Evolutionary conservation across 2,888 invertebrate species (phyloP).

Genomic region (Papilio demoleus): DNA sequence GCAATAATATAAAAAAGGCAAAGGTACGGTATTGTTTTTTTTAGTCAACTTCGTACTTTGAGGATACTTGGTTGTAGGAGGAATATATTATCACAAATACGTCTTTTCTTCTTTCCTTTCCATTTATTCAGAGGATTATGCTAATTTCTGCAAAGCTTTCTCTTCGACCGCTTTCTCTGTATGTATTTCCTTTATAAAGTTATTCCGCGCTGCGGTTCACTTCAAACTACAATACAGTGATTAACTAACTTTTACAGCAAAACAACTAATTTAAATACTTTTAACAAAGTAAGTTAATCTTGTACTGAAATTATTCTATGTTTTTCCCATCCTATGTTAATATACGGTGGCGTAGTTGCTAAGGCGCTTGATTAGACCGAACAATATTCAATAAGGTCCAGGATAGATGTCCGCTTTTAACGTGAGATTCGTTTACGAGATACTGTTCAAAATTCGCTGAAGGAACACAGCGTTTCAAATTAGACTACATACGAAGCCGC

Average conservation of each 20-base stretch:
- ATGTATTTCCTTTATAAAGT: slow-evolving; percentile 37
- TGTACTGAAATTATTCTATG: too few relatives aligned
- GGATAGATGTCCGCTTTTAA: too few relatives aligned
- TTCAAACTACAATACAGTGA: slow-evolving; percentile 13
- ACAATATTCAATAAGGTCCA: too few relatives aligned
- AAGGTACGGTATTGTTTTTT: slow-evolving; percentile 28
- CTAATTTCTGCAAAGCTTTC: slow-evolving; percentile 39
- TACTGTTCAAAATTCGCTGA: too few relatives aligned
- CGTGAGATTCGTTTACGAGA: too few relatives aligned
- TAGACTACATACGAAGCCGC: too few relatives aligned
- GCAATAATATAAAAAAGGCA: slow-evolving; percentile 20
- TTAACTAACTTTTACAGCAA: slow-evolving; percentile 8
- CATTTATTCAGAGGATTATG: slow-evolving; percentile 40
- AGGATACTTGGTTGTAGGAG: slow-evolving; percentile 35
- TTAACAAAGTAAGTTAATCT: too few relatives aligned
- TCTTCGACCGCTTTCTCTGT: slow-evolving; percentile 38
- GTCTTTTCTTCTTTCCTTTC: slow-evolving; percentile 37
- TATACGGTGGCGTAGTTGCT: too few relatives aligned
- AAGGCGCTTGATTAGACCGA: too few relatives aligned
- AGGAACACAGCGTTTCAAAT: too few relatives aligned
- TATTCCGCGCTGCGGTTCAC: slow-evolving; percentile 23
- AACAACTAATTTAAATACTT: neutral
- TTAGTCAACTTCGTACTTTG: slow-evolving; percentile 37
- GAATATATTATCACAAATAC: slow-evolving; percentile 41
- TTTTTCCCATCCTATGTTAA: too few relatives aligned